Conservation (phyloP, 2,113 vertebrate genomes). For the Phylloscopus trochilus region DNA sequence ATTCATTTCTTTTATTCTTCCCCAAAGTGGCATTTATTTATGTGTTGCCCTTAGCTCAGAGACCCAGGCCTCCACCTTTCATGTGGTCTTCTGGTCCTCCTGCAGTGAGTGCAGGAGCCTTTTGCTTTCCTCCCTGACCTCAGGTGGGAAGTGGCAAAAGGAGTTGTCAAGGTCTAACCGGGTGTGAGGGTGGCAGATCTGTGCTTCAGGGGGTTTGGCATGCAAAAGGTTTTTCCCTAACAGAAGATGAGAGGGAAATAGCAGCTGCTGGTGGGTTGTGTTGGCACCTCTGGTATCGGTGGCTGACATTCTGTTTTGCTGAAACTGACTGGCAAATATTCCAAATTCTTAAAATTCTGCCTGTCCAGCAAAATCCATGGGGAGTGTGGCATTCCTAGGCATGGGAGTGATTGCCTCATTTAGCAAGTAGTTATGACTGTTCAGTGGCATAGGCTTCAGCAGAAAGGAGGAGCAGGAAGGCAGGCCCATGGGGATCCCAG, state of each 20-base stretch:
- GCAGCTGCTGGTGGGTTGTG: background rate
- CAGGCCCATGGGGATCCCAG: background rate
- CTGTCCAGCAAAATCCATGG: background rate
- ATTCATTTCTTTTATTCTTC: background rate
- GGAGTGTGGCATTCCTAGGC: background rate
- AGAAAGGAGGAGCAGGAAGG: background rate
- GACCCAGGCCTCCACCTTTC: background rate
- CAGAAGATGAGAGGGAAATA: background rate
- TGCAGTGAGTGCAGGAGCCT: background rate
- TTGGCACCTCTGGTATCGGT: background rate
- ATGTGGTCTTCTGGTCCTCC: background rate
- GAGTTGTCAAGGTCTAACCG: background rate
- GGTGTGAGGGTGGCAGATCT: background rate
- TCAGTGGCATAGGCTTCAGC: background rate
- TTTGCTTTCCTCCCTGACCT: background rate
- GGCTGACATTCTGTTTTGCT: background rate
- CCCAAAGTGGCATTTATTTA: background rate
- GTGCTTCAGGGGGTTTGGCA: background rate
- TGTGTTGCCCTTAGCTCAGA: background rate
- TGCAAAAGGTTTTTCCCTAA: background rate
- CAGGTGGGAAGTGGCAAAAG: background rate
- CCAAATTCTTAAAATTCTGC: slow-evolving; percentile 36
- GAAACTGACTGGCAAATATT: slow-evolving; percentile 2
- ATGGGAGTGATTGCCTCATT: slow-evolving; percentile 18
- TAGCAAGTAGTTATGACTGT: slow-evolving; percentile 2